phyloP scores from a whole-genome alignment of 2,113 vertebrate species.

The Rhinopomastus cyanomelas region DNA sequence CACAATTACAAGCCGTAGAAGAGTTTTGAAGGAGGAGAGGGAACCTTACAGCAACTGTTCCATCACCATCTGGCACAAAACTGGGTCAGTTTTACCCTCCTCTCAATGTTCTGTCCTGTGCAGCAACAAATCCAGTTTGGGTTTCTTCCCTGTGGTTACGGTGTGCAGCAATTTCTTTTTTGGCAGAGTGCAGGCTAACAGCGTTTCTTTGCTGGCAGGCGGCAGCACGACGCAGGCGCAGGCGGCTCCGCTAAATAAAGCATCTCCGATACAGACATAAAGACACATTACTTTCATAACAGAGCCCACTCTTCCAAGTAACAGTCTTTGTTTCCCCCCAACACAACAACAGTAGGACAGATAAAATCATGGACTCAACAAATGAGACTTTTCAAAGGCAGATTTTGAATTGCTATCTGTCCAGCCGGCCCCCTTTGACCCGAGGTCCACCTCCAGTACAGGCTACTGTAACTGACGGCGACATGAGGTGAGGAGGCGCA shows the following conservation, averaged over 20 bases:
- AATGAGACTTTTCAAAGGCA: constrained; percentile 2
- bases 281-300: constrained; percentile 79
- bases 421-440: neutral
- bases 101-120: neutral
- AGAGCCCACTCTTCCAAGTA: constrained; percentile 65
- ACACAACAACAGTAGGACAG: constrained; percentile 66
- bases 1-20: neutral
- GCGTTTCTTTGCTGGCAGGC: constrained; percentile 68
- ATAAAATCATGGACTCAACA: constrained; percentile 53
- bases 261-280: constrained; percentile 66
- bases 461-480: neutral
- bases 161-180: constrained; percentile 76
- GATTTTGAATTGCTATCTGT: neutral
- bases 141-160: constrained; percentile 35
- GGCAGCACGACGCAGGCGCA: constrained; percentile 66
- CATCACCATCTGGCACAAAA: neutral
- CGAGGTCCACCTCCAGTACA: neutral
- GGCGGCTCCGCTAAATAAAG: constrained; percentile 75
- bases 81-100: neutral
- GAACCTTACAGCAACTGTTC: neutral
- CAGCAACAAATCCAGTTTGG: neutral
- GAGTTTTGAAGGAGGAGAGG: neutral
- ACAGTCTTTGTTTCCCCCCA: constrained; percentile 69
- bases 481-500: neutral
- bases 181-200: constrained; percentile 72